Base-by-base conservation (phyloP, 2,888 invertebrate species). In the Drosophila helvetica region DNA sequence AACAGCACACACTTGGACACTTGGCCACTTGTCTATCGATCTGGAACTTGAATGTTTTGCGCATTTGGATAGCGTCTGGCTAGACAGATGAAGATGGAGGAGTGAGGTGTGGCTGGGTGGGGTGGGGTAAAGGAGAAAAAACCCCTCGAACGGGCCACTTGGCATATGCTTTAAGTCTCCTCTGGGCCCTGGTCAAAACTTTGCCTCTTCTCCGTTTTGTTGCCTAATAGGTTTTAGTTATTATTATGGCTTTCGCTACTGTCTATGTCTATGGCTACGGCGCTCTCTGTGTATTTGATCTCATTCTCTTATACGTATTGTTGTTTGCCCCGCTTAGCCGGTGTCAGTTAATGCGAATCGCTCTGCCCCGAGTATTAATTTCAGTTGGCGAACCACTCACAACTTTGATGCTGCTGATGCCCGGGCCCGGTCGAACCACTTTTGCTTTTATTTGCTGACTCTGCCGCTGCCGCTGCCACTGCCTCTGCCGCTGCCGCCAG, bases 201-300 rank as follows among this genome's bases (percentile, higher is more conserved):
- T 58, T 51, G 71, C 15, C 56, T 53, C 25, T 30, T 47, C 53
- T 62, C 58, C 30, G 30, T 66, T 62, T 67, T 54, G 71, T 66
- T 80, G 66, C 61, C 73, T 78, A 85, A 89, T 89, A 85, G 85
- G 77, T 78, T 87, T 86, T 63, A 54, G 73, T 80, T 88, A 80
- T 86, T 86, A 83, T 88, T 83, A 88, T 77, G 46, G 54, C 30
- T 27, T 27, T 50, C 42, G 64, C 25, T 51, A 63, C 62, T 61
- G 51, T 57, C 56, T 51, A 27, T 27, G 27, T 1, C 27, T 27
- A 27, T 52, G 66, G 42, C 51, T 47, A 61, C 48, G 38, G 6
- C 38, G 6, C 38, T 38, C 38, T 38, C 38, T 15, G n/a, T 15
- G 38, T 6, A n/a, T 38, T 6, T 38, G 38, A 38, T 38, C 38